Base-by-base conservation (phyloP, 2,888 invertebrate species). In the Dynastes hyllus region DNA sequence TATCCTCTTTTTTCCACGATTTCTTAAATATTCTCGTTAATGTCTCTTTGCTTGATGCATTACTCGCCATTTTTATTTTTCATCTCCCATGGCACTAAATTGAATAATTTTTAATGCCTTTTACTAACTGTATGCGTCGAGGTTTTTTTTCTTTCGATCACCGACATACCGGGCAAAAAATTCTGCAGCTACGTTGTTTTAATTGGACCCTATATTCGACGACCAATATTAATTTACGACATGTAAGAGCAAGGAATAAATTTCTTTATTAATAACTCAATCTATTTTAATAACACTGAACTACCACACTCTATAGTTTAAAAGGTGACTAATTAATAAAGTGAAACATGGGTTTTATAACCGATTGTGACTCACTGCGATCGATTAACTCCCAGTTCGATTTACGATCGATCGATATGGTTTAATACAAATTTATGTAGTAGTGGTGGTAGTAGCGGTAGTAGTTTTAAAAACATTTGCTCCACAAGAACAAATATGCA, bases 21-120 rank as follows among this genome's bases (percentile, higher is more conserved):
- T 75, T 75, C 73, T 77, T 77, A 58, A 69, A 77, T 69, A 77
- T 77, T 77, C 69, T 69, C 67, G 77, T 77, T 77, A 77, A 69
- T 69, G 69, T 22, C 45, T 32, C 61, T 75, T 45, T 40, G 69
- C 50, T 61, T 75, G 73, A 75, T 75, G 61, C 45, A 75, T 75
- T 61, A 40, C 73, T 9, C 27, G 61, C 73, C 45, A 61, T 75
- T 75, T 45, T 61, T 61, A 61, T 75, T 75, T 75, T 75, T 27
- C 61, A 61, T 75, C 58, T 75, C 4, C 40, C 61, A 0, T 27
- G 61, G 50, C 8, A 75, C 69, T 69, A 53, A 69, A 69, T 69
- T 45, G 73, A 45, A 75, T 50, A 61, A 61, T 75, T 61, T 75
- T 75, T 75, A 75, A 45, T 61, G 73, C 22, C 45, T 61, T 27